phyloP scores from a whole-genome alignment of 2,888 invertebrate genomes.

The Tetragonisca angustula region DNA sequence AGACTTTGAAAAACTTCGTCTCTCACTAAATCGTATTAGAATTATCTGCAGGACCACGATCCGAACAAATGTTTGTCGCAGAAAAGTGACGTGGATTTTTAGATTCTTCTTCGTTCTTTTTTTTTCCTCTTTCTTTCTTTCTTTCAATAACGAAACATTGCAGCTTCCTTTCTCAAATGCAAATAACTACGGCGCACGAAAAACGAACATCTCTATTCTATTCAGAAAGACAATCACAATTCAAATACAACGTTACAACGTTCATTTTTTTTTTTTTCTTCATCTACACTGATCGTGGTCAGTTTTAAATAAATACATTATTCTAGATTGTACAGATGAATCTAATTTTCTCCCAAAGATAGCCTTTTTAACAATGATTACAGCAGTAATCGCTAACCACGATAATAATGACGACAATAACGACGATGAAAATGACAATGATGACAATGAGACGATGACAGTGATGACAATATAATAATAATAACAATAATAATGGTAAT shows the following conservation, averaged over 20 bases:
- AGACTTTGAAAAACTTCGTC: slow-evolving; percentile 14
- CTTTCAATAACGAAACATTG: not conserved
- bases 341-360: slow-evolving; percentile 28
- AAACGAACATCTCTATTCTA: slow-evolving; percentile 40
- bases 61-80: not conserved
- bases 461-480: not conserved
- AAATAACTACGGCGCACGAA: slow-evolving; percentile 35
- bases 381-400: slow-evolving; percentile 49
- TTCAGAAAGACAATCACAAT: slow-evolving; percentile 27
- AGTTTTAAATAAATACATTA: slow-evolving; percentile 45
- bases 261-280: slow-evolving; percentile 11
- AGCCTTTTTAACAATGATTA: slow-evolving; percentile 50
- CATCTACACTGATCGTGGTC: slow-evolving; percentile 42
- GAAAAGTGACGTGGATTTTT: not conserved
- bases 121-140: not conserved
- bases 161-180: not conserved
- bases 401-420: slow-evolving; percentile 51
- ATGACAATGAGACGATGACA: slow-evolving; percentile 11
- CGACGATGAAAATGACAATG: slow-evolving; percentile 33
- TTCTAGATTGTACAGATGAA: slow-evolving; percentile 21
- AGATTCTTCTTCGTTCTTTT: too few species aligned
- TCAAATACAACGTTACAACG: slow-evolving; percentile 26
- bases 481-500: slow-evolving; percentile 17
- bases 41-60: not conserved
- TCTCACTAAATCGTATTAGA: slow-evolving; percentile 12